Evolutionary conservation across 2,113 vertebrate species (phyloP).

Genomic region (Perca flavescens): DNA sequence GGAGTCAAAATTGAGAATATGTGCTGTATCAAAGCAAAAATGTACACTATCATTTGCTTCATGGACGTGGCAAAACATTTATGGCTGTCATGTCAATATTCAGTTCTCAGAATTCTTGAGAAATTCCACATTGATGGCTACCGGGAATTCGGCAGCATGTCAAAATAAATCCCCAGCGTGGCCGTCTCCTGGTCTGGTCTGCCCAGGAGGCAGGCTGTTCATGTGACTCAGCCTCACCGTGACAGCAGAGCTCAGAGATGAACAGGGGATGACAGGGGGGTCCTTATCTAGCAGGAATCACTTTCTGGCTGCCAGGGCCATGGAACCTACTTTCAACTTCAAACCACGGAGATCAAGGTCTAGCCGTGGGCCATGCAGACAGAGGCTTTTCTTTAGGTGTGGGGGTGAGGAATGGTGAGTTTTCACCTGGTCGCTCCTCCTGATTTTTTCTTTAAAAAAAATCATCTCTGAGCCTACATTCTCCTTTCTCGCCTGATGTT

Average conservation of each 20-base stretch:
- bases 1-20: conserved; percentile 17
- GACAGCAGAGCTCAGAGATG: conserved; percentile 71
- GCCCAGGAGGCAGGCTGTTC: conserved; percentile 70
- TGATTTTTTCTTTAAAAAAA: conserved; percentile 50
- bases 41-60: conserved; percentile 38
- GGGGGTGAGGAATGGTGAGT: conserved; percentile 45
- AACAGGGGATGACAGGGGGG: conserved; percentile 85
- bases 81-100: conserved; percentile 65
- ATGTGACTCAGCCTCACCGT: conserved; percentile 74
- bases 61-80: conserved; percentile 48
- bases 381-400: conserved; percentile 79
- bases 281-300: conserved; percentile 83
- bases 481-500: not conserved
- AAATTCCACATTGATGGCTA: conserved; percentile 58
- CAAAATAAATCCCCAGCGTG: conserved; percentile 73
- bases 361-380: conserved; percentile 77
- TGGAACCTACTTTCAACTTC: conserved; percentile 85
- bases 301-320: conserved; percentile 78
- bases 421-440: conserved; percentile 58
- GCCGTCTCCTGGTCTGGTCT: conserved; percentile 50
- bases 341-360: conserved; percentile 84
- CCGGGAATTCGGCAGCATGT: conserved; percentile 63
- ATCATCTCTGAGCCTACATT: conserved; percentile 10
- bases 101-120: conserved; percentile 50
- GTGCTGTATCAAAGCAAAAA: conserved; percentile 27